A percentile compares a stretch with the other conserved stretches of the same genome.
These are phyloP conservation scores for Drosophila sproati DNA, from an alignment of 1,140 invertebrate species.

Conservation along the genomic window DNA sequence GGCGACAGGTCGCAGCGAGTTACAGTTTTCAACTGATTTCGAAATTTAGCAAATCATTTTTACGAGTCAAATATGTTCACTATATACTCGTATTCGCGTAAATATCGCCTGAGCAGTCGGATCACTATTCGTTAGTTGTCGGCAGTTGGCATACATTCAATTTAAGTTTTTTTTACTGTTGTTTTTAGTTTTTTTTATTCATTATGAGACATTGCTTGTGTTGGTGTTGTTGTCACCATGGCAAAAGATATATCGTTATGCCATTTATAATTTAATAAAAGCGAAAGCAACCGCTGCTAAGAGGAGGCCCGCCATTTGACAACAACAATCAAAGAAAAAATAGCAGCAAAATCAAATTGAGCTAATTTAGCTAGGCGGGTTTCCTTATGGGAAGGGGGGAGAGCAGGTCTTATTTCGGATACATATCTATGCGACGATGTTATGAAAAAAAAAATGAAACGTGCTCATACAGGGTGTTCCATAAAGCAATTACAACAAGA, in stretches of 20 bases:
- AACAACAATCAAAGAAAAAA: constrained; percentile 43
- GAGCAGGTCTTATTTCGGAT: constrained; percentile 30
- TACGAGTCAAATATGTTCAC: constrained; percentile 47
- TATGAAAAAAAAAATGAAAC: constrained; percentile 21
- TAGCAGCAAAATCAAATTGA: constrained; percentile 34
- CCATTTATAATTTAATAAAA: constrained; percentile 68
- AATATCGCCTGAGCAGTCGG: constrained; percentile 65
- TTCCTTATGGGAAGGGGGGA: constrained; percentile 55
- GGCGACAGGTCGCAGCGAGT: constrained; percentile 52
- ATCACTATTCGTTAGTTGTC: constrained; percentile 46
- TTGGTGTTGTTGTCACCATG: constrained; percentile 61
- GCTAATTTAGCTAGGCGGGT: constrained; percentile 41
- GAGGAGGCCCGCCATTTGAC: constrained; percentile 73
- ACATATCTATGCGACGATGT: constrained; percentile 11
- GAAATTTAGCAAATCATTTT: constrained; percentile 66
- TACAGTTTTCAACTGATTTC: constrained; percentile 75
- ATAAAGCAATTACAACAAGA: neutral
- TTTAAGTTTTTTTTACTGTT: constrained; percentile 9
- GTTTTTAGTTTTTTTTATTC: constrained; percentile 32
- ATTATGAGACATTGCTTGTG: constrained; percentile 39
- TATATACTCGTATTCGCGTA: constrained; percentile 60
- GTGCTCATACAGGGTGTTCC: constrained; percentile 48
- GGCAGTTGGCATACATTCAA: constrained; percentile 69
- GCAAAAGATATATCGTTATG: constrained; percentile 60
- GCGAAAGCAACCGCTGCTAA: constrained; percentile 49